phyloP scores from a whole-genome alignment of 1,140 invertebrate genomes.

The Caenorhabditis tropicalis region DNA sequence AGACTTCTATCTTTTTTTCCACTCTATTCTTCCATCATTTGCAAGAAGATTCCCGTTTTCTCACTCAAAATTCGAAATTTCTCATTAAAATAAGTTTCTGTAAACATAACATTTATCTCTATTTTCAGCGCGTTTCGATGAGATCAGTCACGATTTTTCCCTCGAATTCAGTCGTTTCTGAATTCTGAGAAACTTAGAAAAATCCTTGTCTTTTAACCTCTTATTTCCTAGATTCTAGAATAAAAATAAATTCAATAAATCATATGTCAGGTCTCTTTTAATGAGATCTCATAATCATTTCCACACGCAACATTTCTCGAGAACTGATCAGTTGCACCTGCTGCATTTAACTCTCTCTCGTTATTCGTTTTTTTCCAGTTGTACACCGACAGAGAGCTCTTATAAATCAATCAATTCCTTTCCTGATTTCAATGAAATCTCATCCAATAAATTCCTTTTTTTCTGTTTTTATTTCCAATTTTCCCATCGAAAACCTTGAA shows the following conservation, averaged over 20 bases:
- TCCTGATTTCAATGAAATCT: background rate
- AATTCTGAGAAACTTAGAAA: too few species aligned
- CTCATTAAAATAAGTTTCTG: too few species aligned
- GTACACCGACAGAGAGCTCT: too few species aligned
- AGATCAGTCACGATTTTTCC: too few species aligned
- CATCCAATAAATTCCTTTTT: background rate
- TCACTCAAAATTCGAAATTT: too few species aligned
- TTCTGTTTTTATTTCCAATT: background rate
- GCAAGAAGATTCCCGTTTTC: too few species aligned
- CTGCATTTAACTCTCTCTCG: background rate
- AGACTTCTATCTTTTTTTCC: background rate
- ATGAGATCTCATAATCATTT: background rate
- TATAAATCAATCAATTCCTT: too few species aligned
- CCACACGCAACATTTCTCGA: background rate
- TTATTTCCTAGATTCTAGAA: too few species aligned
- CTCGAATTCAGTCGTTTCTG: too few species aligned
- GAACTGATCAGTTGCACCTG: background rate
- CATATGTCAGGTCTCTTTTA: background rate
- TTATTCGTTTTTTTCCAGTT: background rate
- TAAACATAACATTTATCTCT: too few species aligned
- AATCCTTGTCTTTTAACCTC: too few species aligned
- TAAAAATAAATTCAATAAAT: background rate
- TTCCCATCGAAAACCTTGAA: background rate
- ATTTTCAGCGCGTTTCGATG: too few species aligned
- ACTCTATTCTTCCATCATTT: background rate